These are phyloP conservation scores for Leptosomus discolor DNA, from an alignment of 2,113 vertebrate species.

Conservation along the genomic window DNA sequence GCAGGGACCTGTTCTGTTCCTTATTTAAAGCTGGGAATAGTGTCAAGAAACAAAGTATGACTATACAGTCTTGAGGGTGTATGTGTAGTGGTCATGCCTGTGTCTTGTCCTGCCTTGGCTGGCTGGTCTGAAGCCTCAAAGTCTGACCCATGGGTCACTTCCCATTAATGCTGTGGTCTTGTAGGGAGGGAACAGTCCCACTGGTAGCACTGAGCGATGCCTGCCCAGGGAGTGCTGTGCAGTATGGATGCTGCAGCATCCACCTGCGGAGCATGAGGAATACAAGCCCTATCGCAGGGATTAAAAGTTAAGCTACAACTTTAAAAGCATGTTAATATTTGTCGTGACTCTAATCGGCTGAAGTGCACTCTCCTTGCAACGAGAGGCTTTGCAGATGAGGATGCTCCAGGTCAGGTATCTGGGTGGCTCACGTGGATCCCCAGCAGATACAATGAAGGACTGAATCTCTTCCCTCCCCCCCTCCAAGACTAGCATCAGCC, in stretches of 20 bases:
- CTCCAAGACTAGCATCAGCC: background rate
- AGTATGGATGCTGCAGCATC: background rate
- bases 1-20: background rate
- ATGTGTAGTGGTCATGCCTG: background rate
- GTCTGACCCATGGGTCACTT: background rate
- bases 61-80: background rate
- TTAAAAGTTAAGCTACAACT: background rate
- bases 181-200: background rate
- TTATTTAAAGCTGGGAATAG: background rate
- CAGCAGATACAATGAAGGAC: background rate
- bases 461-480: background rate
- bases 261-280: background rate
- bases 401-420: background rate
- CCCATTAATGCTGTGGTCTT: background rate
- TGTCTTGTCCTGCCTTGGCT: background rate
- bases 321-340: background rate
- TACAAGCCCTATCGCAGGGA: background rate
- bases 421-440: background rate
- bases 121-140: background rate
- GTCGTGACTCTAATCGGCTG: background rate
- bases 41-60: background rate
- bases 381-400: background rate
- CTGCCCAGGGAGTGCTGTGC: background rate
- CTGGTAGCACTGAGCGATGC: background rate
- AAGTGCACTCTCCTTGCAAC: background rate